Base-by-base conservation (phyloP, 2,888 invertebrate genomes). In the Unio delphinus region DNA sequence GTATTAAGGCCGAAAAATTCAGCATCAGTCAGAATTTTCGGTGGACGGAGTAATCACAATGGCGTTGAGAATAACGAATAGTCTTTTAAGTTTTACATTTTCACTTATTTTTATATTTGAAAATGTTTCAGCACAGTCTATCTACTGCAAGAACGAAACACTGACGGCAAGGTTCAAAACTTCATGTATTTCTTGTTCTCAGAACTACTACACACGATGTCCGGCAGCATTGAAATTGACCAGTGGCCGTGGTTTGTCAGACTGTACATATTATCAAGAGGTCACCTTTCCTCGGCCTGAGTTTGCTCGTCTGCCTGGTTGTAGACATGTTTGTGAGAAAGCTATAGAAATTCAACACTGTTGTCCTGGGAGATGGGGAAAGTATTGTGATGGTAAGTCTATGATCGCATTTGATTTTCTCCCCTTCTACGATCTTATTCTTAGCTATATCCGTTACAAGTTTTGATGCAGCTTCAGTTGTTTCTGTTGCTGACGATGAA, bases 321-420 rank as follows among this genome's bases (percentile, higher is more conserved):
- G 84, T 68, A 65, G 68, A 8, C 80, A 81, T 61, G 72, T 70
- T 58, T 84, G 84, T 71, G 59, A 69, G 34, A 62, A 67, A 34
- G 64, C 64, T 1, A 30, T 67, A 0, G 61, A 61, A 60, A 63
- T 68, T 15, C 69, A 68, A 26, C 45, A 73, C 26, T 86, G 86
- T 72, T 86, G 86, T 67, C n/a, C 61, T 11, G 83, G 83, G 20
- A 78, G 67, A 74, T 86, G 84, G 83, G 86, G 86, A 34, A 66
- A 64, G 11, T 69, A 82, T 56, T 86, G 86, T 75, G 75, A 80
- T 55, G 84, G 85, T 84, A 76, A 70, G 78, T 72, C 23, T 45
- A 23, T 55, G 0, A 28, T 61, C 28, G 26, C 11, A 45, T 45
- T 11, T 34, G 6, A 1, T 6, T 6, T 34, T 34, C 5, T 34